Conservation (phyloP, 2,113 vertebrate genomes). For the Apaloderma vittatum region DNA sequence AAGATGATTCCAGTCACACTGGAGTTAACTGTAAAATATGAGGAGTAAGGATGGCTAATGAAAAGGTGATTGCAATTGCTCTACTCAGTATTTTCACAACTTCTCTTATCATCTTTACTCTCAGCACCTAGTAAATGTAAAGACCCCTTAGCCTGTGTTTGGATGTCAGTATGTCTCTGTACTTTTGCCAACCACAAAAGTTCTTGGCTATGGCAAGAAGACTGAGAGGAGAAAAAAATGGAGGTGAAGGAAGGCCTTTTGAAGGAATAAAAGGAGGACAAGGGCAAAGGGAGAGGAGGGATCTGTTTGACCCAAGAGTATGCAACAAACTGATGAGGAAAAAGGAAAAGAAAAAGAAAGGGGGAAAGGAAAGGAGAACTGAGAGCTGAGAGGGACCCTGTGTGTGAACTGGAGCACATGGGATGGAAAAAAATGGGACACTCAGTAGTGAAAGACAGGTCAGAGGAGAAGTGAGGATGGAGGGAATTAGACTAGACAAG, state of each 20-base stretch:
- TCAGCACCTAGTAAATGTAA: neutral
- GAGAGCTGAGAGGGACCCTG: neutral
- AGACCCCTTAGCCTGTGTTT: neutral
- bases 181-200: neutral
- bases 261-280: neutral
- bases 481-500: neutral
- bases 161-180: neutral
- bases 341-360: neutral
- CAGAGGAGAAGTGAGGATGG: neutral
- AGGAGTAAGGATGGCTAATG: neutral
- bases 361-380: neutral
- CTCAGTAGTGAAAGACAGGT: neutral
- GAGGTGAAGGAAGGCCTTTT: neutral
- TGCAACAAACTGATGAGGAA: neutral
- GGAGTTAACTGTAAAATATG: neutral
- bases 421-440: neutral
- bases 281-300: neutral
- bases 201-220: neutral
- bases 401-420: neutral
- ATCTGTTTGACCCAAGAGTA: neutral
- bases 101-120: neutral
- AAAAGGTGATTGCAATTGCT: neutral
- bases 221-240: neutral
- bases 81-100: neutral
- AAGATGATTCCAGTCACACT: neutral